These are phyloP conservation scores for Porites cylindrica DNA, from an alignment of 92 coral and sea anemone species.

Conservation along the genomic window DNA sequence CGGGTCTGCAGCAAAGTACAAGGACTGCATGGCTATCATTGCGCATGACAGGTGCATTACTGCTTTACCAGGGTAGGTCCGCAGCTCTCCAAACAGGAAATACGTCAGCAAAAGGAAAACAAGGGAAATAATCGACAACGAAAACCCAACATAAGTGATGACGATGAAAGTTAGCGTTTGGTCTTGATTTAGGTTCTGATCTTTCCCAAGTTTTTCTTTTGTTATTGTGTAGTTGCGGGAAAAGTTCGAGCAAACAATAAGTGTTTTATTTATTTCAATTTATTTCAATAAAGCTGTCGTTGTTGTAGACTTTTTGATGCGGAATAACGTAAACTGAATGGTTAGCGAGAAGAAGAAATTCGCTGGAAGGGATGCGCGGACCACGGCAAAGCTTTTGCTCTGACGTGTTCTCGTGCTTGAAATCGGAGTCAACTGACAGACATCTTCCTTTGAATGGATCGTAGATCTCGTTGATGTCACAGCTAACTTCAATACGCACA, in stretches of 20 bases:
- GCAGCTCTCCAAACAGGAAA: slow-evolving; percentile 34
- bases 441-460: background rate
- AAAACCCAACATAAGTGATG: slow-evolving; percentile 42
- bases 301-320: slow-evolving; percentile 16
- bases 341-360: background rate
- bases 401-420: background rate
- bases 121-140: slow-evolving; percentile 41
- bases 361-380: background rate
- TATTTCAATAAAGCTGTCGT: background rate
- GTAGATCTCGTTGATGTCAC: background rate
- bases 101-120: slow-evolving; percentile 43
- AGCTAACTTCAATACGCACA: background rate
- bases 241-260: background rate
- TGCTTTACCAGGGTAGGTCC: slow-evolving; percentile 29
- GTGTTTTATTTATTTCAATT: background rate
- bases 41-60: slow-evolving; percentile 47
- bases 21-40: slow-evolving; percentile 26
- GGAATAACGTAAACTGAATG: background rate
- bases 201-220: no score
- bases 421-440: background rate
- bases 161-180: slow-evolving; percentile 17
- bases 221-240: background rate
- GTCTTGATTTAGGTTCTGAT: background rate
- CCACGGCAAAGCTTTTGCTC: background rate
- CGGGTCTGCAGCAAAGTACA: slow-evolving; percentile 13